Percentiles rank a stretch among this genome's conserved stretches.
Conservation (phyloP, 2,113 vertebrate species). For the Geococcyx californianus region DNA sequence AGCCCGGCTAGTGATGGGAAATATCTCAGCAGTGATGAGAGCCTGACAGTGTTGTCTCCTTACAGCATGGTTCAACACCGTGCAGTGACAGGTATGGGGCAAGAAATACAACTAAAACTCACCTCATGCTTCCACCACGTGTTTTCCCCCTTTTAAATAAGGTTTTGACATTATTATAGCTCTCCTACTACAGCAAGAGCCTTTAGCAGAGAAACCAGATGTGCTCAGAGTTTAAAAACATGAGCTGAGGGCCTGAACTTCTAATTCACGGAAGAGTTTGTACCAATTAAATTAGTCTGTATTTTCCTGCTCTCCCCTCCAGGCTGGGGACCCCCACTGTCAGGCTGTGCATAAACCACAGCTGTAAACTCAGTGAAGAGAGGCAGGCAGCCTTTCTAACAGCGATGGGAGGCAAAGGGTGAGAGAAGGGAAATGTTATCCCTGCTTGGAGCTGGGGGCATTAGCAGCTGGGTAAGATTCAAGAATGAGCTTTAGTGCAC, state of each 20-base stretch:
- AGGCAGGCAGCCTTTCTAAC: not conserved
- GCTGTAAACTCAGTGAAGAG: not conserved
- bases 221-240: not conserved
- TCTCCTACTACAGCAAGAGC: not conserved
- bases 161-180: not conserved
- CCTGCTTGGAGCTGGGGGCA: not conserved
- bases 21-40: fast-evolving
- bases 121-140: fast-evolving
- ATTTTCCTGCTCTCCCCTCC: not conserved
- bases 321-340: not conserved
- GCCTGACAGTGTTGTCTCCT: fast-evolving
- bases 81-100: fast-evolving
- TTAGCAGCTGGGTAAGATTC: not conserved
- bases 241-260: not conserved
- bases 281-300: not conserved
- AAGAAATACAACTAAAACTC: not conserved
- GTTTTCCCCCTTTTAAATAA: not conserved
- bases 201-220: not conserved
- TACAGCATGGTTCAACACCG: fast-evolving
- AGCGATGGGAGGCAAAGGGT: not conserved
- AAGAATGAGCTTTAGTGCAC: fast-evolving
- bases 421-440: not conserved
- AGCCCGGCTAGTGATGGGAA: fast-evolving
- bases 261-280: not conserved
- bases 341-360: not conserved